Base-by-base conservation (phyloP, 2,888 invertebrate species). In the Rotaria sp. region DNA sequence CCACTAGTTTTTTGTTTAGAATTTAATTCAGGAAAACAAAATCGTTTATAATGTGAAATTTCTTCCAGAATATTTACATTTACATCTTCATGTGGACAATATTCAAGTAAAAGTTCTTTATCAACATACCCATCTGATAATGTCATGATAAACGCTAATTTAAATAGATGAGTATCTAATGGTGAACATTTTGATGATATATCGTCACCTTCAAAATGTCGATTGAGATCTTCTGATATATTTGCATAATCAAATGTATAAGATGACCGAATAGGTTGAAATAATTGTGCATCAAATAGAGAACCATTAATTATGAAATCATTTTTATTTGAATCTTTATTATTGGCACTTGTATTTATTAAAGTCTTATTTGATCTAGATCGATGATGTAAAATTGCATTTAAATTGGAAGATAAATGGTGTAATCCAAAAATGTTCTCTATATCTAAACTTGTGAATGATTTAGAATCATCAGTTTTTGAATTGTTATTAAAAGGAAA, bases 211-310 rank as follows among this genome's bases (percentile, higher is more conserved):
- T 67, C 67, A 30, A 67, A 3, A 35, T 35, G 13, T 35, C 21
- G 67, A 35, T 67, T 67, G 18, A 10, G 30, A 67, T 67, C 35
- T 21, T 67, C 2, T 67, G 67, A 21, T 67, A 35, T 38, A 67
- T 67, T 67, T 7, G 7, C 67, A 67, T 67, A 67, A 67, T 67
- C 67, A 38, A 2, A 38, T 67, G 38, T 35, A 67, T 67, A 67
- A 18, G 67, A 67, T 18, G 67, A 67, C 21, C 67, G 67, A 13
- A 13, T 18, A 35, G 21, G 2, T 67, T 67, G 67, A 67, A 67
- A 67, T 18, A 86, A 30, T 55, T 86, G 86, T 67, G 38, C 74
- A 38, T 86, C 86, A 30, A 55, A 57, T n/a, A 86, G 41, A 21
- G 38, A 45, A 30, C 55, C 52, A 59, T 84, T 84, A 2, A 84